Conservation (phyloP, 2,888 invertebrate genomes). For the Rhaphigaster nebulosa region DNA sequence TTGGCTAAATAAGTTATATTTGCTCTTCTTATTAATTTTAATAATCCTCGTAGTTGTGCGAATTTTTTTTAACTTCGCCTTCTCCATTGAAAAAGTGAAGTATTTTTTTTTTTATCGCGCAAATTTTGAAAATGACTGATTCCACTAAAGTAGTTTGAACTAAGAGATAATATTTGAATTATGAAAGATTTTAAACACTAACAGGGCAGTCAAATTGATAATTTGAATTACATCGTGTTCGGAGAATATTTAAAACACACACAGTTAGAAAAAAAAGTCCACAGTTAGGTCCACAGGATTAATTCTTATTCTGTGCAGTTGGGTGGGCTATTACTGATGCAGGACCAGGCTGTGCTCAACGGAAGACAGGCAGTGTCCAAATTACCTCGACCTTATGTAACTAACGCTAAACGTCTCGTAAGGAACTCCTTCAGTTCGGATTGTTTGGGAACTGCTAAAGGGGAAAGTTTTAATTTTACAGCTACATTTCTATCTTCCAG, state of each 20-base stretch:
- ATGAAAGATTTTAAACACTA: neutral
- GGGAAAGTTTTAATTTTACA: neutral
- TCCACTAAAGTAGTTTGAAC: too few relatives aligned
- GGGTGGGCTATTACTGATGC: neutral
- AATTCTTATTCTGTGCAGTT: neutral
- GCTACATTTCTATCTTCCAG: neutral
- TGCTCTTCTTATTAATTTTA: too few relatives aligned
- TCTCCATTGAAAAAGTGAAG: too few relatives aligned
- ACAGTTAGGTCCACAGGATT: neutral
- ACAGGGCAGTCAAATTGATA: neutral
- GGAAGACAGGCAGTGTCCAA: neutral
- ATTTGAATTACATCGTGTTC: neutral
- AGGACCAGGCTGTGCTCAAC: neutral
- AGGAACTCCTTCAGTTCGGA: neutral
- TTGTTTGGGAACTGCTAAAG: neutral
- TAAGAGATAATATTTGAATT: too few relatives aligned
- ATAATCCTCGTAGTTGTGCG: too few relatives aligned
- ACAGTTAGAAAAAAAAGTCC: neutral
- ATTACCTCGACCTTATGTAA: neutral
- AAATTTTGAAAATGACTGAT: too few relatives aligned
- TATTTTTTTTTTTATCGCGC: too few relatives aligned
- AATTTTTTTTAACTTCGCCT: too few relatives aligned
- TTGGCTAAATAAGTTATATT: too few relatives aligned
- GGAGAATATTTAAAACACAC: neutral
- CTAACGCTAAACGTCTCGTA: neutral